Evolutionary conservation across 2,113 vertebrate genomes (phyloP), one percentile per base, ranked within the genome.

Genomic region (Dipodomys spectabilis): DNA sequence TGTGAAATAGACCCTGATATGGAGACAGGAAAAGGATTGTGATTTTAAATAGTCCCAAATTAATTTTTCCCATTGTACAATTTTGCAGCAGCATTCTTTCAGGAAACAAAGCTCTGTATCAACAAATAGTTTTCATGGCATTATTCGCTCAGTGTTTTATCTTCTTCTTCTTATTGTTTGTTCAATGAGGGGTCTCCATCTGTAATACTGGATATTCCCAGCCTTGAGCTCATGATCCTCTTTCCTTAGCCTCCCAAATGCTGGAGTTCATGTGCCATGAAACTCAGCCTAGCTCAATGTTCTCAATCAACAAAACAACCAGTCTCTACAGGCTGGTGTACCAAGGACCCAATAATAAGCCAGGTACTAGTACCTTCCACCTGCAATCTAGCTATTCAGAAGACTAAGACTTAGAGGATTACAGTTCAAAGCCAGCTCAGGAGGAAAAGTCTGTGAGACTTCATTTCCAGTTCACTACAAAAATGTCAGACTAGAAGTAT

Each of bases 261-360:
- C 49, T 49, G 49, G 12, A 49, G 12, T 49, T 1, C 2, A 49
- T 49, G 49, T 49, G 49, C 49, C 49, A 49, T 49, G 49, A 49
- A 49, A 49, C 45, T 71, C 45, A 32, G 44, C 20, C 49, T 49
- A 68, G 62, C 45, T 86, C 72, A 62, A 30, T 44, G 75, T 12
- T 87, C 77, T 80, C 73, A 84, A 87, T 86, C 32, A 87, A 30
- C 18, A 75, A 92, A 74, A 77, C 74, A 62, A 65, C 18, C 44
- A 79, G 19, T 79, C 49, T 64, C 25, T 83, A 11, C 45, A 87
- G 32, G 60, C 3, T 4, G 22, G 28, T 57, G 1, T 90, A 87
- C 57, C 91, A 85, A 57, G 22, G 87, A 53, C 7, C 68, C 82
- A 91, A 82, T 49, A 49, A 49, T 49, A 49, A 49, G 49, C 49